Evolutionary conservation across 2,888 invertebrate genomes (phyloP).

Genomic region (Athrips mouffetella): DNA sequence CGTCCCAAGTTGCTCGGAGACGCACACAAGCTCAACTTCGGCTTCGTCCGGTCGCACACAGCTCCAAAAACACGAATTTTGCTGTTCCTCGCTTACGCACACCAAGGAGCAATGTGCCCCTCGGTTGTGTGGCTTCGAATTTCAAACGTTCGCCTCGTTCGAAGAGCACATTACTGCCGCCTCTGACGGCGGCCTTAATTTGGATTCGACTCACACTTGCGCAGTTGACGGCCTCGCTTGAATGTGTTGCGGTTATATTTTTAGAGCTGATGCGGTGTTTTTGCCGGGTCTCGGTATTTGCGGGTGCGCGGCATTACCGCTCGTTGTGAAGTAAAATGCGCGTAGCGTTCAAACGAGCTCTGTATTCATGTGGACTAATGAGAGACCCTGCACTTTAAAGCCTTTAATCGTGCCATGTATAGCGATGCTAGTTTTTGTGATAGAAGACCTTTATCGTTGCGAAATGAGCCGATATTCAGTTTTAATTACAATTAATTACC

Average conservation of each 20-base stretch:
- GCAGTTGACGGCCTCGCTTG: conserved; percentile 37
- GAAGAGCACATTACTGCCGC: conserved; percentile 32
- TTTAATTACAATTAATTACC: conserved; percentile 18
- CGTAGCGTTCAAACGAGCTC: conserved; percentile 17
- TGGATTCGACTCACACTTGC: conserved; percentile 46
- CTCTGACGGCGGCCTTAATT: conserved; percentile 55
- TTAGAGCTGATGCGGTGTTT: conserved; percentile 73
- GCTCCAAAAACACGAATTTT: conserved; percentile 28
- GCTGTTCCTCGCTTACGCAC: conserved; percentile 28
- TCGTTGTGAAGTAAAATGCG: conserved; percentile 39
- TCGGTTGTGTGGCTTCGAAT: conserved; percentile 39
- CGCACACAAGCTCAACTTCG: conserved; percentile 32
- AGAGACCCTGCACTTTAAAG: conserved; percentile 30
- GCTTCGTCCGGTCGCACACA: conserved; percentile 21
- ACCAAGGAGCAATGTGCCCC: conserved; percentile 8
- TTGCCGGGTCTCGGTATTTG: conserved; percentile 45
- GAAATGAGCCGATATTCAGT: conserved; percentile 17
- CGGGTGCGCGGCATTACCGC: conserved; percentile 36
- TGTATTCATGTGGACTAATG: conserved; percentile 30
- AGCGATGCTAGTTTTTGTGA: conserved; percentile 40
- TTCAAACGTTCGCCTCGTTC: conserved; percentile 26
- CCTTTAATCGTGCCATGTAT: conserved; percentile 32
- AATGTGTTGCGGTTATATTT: conserved; percentile 50
- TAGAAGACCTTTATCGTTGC: conserved; percentile 27
- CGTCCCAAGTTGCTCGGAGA: conserved; percentile 44